Evolutionary conservation across 2,113 vertebrate genomes (phyloP), one percentile per base, ranked within the genome.

Genomic region (Hucho hucho): DNA sequence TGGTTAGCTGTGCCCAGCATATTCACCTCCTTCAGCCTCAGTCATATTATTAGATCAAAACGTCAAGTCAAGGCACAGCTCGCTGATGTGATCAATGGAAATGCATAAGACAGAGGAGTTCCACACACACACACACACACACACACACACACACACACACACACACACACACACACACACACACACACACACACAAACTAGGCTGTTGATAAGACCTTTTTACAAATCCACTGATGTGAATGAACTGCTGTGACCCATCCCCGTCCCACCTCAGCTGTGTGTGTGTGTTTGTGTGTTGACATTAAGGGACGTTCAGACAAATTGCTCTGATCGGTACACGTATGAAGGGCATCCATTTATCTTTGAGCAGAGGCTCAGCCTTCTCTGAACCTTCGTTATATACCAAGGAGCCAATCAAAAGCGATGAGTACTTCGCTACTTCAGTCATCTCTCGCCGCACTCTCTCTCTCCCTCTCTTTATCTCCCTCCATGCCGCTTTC

Each of bases 301-400:
- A 12, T 9, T 43, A 43, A 43, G 2, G 3, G 20, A 69, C 9
- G 7, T n/a, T 37, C 66, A 46, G 20, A 46, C n/a, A 69, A 6
- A 46, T 47, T 46, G 64, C 37, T 22, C 66, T 69, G 66, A 69
- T 69, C 18, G 3, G 29, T 5, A 46, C 65, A 67, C 22, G 4
- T 68, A 18, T 43, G 37, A 32, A 43, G 37, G 37, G 37, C 37
- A 43, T 43, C 37, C 37, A 43, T 43, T 43, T 43, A 9, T 43
- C 37, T 43, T 43, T 43, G 66, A 68, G 66, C 18, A 18, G 73
- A 75, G 73, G 71, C 58, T 64, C 69, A 47, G 47, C 13, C 20
- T 61, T 26, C 25, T 25, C 63, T 26, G 2, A 65, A 65, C 25
- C 13, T 26, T 28, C 13, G 3, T 16, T 65, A 13, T 12, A 4